Evolutionary conservation across 2,888 invertebrate genomes (phyloP).

Genomic region (Polydrusus cervinus): DNA sequence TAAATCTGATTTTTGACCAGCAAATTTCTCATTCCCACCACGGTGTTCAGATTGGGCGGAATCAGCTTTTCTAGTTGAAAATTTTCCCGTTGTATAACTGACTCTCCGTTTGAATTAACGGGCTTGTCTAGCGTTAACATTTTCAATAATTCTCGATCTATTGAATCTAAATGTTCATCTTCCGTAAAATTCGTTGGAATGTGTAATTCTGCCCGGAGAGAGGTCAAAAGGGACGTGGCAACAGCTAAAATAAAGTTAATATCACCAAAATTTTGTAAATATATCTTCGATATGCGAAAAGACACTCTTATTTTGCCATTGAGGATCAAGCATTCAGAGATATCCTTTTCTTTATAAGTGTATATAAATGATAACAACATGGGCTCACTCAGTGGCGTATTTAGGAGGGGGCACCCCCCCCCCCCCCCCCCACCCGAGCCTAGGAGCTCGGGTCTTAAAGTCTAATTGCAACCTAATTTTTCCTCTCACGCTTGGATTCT

Average conservation of each 20-base stretch:
- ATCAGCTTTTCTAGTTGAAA: constrained; percentile 21
- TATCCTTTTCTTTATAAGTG: no score
- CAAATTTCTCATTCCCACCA: constrained; percentile 54
- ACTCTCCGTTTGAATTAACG: constrained; percentile 14
- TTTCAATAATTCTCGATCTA: constrained; percentile 59
- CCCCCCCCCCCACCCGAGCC: no score
- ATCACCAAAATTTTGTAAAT: no score
- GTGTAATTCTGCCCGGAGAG: constrained; percentile 55
- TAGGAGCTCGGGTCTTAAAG: no score
- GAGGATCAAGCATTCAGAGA: no score
- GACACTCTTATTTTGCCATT: no score
- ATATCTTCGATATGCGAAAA: no score
- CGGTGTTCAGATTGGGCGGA: constrained; percentile 55
- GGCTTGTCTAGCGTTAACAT: constrained; percentile 4
- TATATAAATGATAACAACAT: no score
- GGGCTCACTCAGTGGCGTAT: no score
- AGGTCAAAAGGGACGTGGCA: constrained; percentile 51
- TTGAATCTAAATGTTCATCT: constrained; percentile 55
- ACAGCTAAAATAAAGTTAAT: constrained; percentile 23
- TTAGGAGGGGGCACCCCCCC: no score
- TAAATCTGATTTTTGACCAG: constrained; percentile 46
- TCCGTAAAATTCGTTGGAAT: constrained; percentile 58
- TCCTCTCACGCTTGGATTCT: no score
- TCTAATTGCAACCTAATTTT: no score
- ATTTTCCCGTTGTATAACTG: constrained; percentile 13